phyloP scores from a whole-genome alignment of 2,113 vertebrate genomes.

The Osmerus mordax region DNA sequence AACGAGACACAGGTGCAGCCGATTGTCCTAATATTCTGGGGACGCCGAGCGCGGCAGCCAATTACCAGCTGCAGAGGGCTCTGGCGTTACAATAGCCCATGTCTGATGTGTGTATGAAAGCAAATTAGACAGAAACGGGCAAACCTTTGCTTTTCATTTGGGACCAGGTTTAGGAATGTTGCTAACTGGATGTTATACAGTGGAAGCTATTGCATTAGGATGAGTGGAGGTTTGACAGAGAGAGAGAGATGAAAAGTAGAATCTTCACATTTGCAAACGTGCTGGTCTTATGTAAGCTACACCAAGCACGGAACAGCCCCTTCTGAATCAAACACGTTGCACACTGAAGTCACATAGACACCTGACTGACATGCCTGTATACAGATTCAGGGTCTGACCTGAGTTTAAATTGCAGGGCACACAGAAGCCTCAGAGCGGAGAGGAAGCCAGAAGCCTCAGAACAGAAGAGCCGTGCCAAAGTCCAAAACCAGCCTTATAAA shows the following conservation, averaged over 20 bases:
- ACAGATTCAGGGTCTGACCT: background rate
- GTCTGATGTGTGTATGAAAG: conserved; percentile 16
- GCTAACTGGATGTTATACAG: conserved; percentile 31
- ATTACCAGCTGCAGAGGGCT: no score
- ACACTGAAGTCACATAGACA: background rate
- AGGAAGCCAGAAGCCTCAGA: conserved; percentile 29
- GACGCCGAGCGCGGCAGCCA: no score
- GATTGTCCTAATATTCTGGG: no score
- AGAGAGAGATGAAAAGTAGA: no score
- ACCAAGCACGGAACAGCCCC: no score
- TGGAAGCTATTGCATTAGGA: background rate
- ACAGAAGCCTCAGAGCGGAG: conserved; percentile 4
- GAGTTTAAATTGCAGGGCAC: background rate
- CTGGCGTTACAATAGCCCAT: background rate
- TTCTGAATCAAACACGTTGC: background rate
- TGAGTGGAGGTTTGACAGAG: no score
- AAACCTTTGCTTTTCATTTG: conserved; percentile 52
- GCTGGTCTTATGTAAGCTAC: no score
- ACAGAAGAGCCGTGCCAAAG: conserved; percentile 1
- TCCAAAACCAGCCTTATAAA: conserved; percentile 35
- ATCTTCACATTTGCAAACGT: background rate
- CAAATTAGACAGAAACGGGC: background rate
- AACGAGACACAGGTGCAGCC: no score
- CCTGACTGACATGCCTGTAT: background rate
- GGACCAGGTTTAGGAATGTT: conserved; percentile 20